Base-by-base conservation (phyloP, 2,113 vertebrate genomes). In the Geothlypis trichas region DNA sequence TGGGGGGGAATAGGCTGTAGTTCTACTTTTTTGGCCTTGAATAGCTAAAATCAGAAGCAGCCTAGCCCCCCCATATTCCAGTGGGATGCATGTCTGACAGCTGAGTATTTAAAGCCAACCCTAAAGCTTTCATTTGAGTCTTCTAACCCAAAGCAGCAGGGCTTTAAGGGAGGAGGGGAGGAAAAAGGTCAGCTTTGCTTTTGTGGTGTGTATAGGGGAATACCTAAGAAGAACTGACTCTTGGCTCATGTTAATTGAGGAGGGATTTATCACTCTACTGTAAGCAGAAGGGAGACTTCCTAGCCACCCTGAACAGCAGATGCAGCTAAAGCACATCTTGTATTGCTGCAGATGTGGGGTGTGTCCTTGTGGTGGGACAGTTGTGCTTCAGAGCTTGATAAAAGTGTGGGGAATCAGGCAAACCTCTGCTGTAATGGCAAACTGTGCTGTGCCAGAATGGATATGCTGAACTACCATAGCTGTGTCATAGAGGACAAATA, bases 11-110 rank as follows among this genome's bases (percentile, higher is more conserved):
- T 33, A 51, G 37, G 22, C 17, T 72, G 27, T 71, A 86, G 33
- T 11, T 87, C 12, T 77, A 13, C 26, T 33, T 77, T 49, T 67
- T 54, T 73, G 28, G 15, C 46, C 27, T 49, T 66, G 7, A 23
- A 37, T 39, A 33, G 26, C 41, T 35, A 3, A 47, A 69, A 27
- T 52, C 17, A 15, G 47, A 63, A 84, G 73, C 16, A 78, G 17
- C 13, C 19, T 69, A 20, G 0, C 7, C 19, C 7, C 7, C 8
- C 6, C 9, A 1, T 4, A 2, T 13, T 44, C n/a, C 22, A 37
- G 4, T 9, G 24, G 28, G 17, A 28, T 90, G n/a, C 37, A 31
- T 51, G n/a, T 44, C 62, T 55, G 20, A 57, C 5, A 42, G 20
- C 1, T 49, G 55, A 73, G 14, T 46, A n/a, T 67, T 55, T 75